phyloP scores from a whole-genome alignment of 2,113 vertebrate species.

The Corythornis cristatus region DNA sequence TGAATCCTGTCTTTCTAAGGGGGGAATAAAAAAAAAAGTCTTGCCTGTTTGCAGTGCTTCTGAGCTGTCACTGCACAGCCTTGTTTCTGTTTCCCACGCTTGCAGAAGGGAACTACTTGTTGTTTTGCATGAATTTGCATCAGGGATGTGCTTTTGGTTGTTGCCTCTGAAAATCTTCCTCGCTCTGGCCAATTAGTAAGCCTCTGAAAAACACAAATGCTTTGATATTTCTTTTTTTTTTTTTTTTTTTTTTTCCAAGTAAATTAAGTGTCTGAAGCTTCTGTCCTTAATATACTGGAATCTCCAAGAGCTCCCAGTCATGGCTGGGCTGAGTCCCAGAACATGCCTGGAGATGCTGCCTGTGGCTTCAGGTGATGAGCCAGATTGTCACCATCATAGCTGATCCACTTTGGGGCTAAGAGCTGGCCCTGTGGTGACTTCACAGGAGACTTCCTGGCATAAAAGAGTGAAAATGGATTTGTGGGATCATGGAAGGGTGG shows the following conservation, averaged over 20 bases:
- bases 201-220: not conserved
- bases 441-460: not conserved
- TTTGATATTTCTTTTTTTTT: not conserved
- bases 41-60: not conserved
- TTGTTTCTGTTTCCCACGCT: not conserved
- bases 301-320: not conserved
- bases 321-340: not conserved
- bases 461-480: not conserved
- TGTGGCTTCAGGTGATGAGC: not conserved
- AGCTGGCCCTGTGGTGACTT: not conserved
- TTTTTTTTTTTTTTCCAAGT: not conserved
- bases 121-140: constrained; percentile 23
- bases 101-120: not conserved
- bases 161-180: not conserved
- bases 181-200: not conserved
- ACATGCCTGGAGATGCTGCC: not conserved
- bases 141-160: not conserved
- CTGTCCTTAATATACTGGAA: not conserved
- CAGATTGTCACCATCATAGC: accelerated
- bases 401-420: not conserved
- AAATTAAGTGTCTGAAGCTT: not conserved
- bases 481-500: not conserved
- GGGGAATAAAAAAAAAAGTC: not conserved
- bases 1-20: not conserved
- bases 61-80: not conserved